These are phyloP conservation scores for Macropis europaea DNA, from an alignment of 2,888 invertebrate genomes.

Conservation along the genomic window DNA sequence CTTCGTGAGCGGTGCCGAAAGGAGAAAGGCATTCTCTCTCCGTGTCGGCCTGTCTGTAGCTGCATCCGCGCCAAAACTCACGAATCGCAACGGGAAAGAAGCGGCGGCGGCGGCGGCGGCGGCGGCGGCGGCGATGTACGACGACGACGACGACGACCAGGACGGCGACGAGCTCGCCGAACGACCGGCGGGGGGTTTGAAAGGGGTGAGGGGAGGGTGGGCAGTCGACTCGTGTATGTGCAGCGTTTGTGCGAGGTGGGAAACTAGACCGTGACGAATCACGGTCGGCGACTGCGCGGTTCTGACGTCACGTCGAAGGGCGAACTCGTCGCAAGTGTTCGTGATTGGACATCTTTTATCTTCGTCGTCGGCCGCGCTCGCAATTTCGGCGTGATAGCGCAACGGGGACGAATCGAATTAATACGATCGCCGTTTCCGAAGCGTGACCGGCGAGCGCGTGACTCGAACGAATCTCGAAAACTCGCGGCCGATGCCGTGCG, in stretches of 20 bases:
- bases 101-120: neutral
- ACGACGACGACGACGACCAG: neutral
- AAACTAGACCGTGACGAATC: constrained; percentile 74
- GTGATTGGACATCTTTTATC: constrained; percentile 50
- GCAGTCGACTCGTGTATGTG: too few relatives aligned
- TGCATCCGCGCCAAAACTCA: constrained; percentile 61
- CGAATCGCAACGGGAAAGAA: constrained; percentile 33
- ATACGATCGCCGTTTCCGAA: constrained; percentile 49
- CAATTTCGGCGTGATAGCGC: constrained; percentile 45
- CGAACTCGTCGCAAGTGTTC: constrained; percentile 51
- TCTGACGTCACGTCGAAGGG: constrained; percentile 57
- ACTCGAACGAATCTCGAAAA: constrained; percentile 17
- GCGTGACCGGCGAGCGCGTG: constrained; percentile 32
- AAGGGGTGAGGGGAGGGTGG: too few relatives aligned
- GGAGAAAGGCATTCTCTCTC: constrained; percentile 59
- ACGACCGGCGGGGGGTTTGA: neutral
- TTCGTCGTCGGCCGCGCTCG: constrained; percentile 35
- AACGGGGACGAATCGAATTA: constrained; percentile 52
- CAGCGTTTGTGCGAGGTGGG: too few relatives aligned
- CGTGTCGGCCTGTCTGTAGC: constrained; percentile 35
- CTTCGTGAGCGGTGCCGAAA: constrained; percentile 61
- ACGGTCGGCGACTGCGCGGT: constrained; percentile 64
- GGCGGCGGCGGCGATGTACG: neutral
- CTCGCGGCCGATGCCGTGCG: constrained; percentile 13
- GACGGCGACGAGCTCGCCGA: neutral